Evolutionary conservation across 2,113 vertebrate species (phyloP).

Genomic region (Sapajus apella): DNA sequence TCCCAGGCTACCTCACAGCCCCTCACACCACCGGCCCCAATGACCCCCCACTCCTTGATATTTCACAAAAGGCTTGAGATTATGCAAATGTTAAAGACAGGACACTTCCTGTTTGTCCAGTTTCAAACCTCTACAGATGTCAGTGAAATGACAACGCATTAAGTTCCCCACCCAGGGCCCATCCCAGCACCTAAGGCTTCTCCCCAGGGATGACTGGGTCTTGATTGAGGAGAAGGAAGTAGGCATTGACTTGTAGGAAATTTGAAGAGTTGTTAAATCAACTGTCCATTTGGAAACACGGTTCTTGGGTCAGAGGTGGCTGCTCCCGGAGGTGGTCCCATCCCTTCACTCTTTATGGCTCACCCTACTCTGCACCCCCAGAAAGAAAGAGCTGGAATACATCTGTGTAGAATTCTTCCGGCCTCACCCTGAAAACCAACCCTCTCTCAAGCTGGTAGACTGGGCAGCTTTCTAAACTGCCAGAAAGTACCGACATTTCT

Average conservation of each 20-base stretch:
- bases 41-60: rapidly evolving
- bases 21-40: background rate
- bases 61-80: background rate
- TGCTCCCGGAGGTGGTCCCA: background rate
- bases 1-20: background rate
- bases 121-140: background rate
- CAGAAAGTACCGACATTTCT: background rate
- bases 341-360: background rate
- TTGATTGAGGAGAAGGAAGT: background rate
- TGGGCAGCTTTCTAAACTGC: background rate
- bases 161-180: background rate
- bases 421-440: background rate
- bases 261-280: background rate
- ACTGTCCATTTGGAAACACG: background rate
- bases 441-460: background rate
- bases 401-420: background rate
- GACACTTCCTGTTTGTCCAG: background rate
- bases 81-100: background rate
- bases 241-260: background rate
- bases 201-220: background rate
- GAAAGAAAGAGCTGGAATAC: background rate
- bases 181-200: background rate
- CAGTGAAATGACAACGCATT: background rate
- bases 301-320: background rate
- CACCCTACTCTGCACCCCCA: background rate